A percentile compares a stretch with the other conserved stretches of the same genome.
Conservation (phyloP, 1,140 invertebrate species). For the Ips typographus region DNA sequence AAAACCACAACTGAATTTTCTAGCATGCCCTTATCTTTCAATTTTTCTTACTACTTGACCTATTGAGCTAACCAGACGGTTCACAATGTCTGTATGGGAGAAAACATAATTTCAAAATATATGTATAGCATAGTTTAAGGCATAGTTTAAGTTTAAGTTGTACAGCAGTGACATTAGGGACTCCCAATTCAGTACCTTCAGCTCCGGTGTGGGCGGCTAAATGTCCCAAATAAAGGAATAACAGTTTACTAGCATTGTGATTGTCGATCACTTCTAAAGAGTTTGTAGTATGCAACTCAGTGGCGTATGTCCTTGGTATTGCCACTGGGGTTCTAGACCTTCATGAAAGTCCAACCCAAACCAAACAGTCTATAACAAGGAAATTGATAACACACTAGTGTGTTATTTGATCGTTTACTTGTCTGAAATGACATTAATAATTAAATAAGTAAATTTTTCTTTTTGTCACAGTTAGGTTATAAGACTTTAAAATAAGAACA, state of each 20-base stretch:
- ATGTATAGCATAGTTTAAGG: too few species aligned
- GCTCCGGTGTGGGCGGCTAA: slow-evolving; percentile 78
- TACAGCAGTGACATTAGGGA: slow-evolving; percentile 74
- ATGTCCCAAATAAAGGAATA: slow-evolving; percentile 82
- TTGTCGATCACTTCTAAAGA: slow-evolving; percentile 67
- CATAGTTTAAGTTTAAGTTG: slow-evolving; percentile 53
- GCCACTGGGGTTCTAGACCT: slow-evolving; percentile 52
- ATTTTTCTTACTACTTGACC: slow-evolving; percentile 68
- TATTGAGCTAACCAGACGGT: slow-evolving; percentile 80
- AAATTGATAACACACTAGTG: too few species aligned
- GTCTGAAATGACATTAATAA: too few species aligned
- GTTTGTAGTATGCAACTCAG: slow-evolving; percentile 74
- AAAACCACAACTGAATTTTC: slow-evolving; percentile 75
- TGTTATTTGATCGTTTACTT: too few species aligned
- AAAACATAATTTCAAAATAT: too few species aligned
- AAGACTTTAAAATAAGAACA: too few species aligned
- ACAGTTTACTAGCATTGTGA: slow-evolving; percentile 61
- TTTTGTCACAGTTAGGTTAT: too few species aligned
- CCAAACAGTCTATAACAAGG: slow-evolving; percentile 7
- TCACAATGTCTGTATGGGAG: slow-evolving; percentile 69
- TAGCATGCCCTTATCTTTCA: slow-evolving; percentile 66
- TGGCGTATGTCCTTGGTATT: slow-evolving; percentile 68
- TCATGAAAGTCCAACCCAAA: slow-evolving; percentile 45
- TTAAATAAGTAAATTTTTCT: too few species aligned
- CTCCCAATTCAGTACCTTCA: slow-evolving; percentile 60